Evolutionary conservation across 2,888 invertebrate genomes (phyloP), one percentile per base, ranked within the genome.

Genomic region (Lagria hirta): DNA sequence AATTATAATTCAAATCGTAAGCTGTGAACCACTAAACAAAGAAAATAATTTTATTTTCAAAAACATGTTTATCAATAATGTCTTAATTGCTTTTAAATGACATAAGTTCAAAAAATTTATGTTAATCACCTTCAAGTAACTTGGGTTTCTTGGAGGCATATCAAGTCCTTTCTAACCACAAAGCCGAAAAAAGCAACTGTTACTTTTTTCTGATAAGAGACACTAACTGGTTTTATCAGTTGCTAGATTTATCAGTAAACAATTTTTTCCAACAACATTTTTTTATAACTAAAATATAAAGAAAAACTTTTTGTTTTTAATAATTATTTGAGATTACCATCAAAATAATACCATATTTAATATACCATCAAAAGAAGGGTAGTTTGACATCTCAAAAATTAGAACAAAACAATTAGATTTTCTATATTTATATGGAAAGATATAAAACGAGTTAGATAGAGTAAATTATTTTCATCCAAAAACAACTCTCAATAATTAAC

Each of bases 31-130:
- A 8, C 10, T 32, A 11, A 22, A 15, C 16, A 8, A 22, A 14
- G 35, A 35, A 26, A 11, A 16, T 16, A 13, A 26, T 28, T 37
- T 8, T 27, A n/a, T 26, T 18, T 20, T 22, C 32, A 44, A 32
- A 32, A 33, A 44, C 17, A 27, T 14, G 12, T 41, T 46, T 35
- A 46, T 46, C 46, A 22, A 20, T 26, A 18, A 8, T 26, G 3
- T 14, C 5, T 26, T 41, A 46, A 46, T 46, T 41, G 46, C 15
- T 46, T 46, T 46, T 46, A 46, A 46, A 46, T 29, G 46, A 35
- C 40, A 29, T 45, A 44, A 37, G 27, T 32, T 32, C 12, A 20
- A 22, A 37, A 43, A 21, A 12, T 30, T 21, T 24, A 27, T 16
- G 30, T 36, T 36, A 37, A 37, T 44, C 37, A 37, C 33, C 33